Evolutionary conservation across 2,113 vertebrate species (phyloP).

Genomic region (Anoura caudifer): DNA sequence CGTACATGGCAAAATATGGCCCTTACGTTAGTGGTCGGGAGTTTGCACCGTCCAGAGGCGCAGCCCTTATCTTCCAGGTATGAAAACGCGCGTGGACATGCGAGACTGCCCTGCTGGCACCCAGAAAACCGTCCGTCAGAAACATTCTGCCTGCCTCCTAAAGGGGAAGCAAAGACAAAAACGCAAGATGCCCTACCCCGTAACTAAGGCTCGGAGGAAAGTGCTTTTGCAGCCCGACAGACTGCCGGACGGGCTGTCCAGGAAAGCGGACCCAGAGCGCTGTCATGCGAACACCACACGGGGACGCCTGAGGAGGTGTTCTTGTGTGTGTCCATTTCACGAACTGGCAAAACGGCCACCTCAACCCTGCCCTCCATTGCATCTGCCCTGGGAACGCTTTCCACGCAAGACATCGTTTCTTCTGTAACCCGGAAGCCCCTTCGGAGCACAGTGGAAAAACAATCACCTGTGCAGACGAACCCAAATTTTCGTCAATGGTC

Average conservation of each 20-base stretch:
- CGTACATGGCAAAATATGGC: too few species aligned
- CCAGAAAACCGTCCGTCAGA: background rate
- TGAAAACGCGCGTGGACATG: too few species aligned
- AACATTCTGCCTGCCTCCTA: background rate
- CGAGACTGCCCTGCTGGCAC: background rate
- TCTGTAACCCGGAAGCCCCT: constrained; percentile 73
- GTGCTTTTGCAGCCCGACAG: background rate
- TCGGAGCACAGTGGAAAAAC: constrained; percentile 66
- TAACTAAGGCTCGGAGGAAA: background rate
- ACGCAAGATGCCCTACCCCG: background rate
- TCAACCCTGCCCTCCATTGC: constrained; percentile 49
- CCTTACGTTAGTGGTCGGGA: background rate
- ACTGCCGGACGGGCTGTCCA: background rate
- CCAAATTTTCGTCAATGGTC: constrained; percentile 70
- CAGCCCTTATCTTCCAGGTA: background rate
- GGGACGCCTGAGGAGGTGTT: constrained; percentile 59
- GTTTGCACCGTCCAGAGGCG: background rate
- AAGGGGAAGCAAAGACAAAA: background rate
- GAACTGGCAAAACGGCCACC: constrained; percentile 70
- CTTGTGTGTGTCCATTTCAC: constrained; percentile 58
- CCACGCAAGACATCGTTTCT: constrained; percentile 72
- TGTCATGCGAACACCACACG: constrained; percentile 19
- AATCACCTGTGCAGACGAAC: constrained; percentile 63
- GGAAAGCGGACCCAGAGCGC: background rate
- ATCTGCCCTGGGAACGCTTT: constrained; percentile 69